Conservation (phyloP, 2,888 invertebrate genomes). For the Eledone cirrhosa region DNA sequence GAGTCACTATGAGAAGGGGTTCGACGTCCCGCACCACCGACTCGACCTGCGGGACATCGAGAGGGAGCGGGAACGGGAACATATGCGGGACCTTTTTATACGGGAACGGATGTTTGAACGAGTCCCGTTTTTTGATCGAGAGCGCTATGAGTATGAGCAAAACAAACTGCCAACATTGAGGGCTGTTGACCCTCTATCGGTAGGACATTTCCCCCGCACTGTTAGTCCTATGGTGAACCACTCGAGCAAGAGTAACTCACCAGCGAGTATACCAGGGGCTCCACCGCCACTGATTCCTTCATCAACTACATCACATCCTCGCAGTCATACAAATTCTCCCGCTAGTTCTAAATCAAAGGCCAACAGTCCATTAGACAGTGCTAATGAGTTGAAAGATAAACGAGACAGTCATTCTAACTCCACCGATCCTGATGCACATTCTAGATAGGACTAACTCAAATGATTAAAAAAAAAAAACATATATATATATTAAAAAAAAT, state of each 20-base stretch:
- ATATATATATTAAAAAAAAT: neutral
- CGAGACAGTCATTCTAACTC: constrained; percentile 51
- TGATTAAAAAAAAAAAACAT: neutral
- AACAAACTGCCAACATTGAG: constrained; percentile 40
- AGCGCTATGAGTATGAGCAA: constrained; percentile 44
- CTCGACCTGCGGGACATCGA: constrained; percentile 43
- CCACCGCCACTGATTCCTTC: constrained; percentile 59
- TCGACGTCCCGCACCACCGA: constrained; percentile 37
- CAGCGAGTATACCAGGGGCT: constrained; percentile 50
- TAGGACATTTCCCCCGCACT: constrained; percentile 45
- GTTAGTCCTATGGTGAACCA: constrained; percentile 54
- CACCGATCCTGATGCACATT: constrained; percentile 56
- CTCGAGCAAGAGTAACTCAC: constrained; percentile 49
- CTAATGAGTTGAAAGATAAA: constrained; percentile 51
- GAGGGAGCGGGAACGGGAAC: constrained; percentile 44
- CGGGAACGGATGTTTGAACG: constrained; percentile 49
- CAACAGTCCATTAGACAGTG: constrained; percentile 52
- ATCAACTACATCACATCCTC: constrained; percentile 45
- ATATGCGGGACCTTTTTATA: constrained; percentile 47
- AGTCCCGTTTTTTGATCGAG: constrained; percentile 46
- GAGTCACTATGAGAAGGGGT: constrained; percentile 54
- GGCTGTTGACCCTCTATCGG: constrained; percentile 42
- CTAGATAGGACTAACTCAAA: constrained; percentile 42
- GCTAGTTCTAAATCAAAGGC: constrained; percentile 52
- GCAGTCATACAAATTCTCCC: constrained; percentile 53